Percentiles rank a stretch among this genome's conserved stretches.
These are phyloP conservation scores for Rousettus madagascariensis DNA, from an alignment of 2,797 vertebrate species.

Conservation along the genomic window DNA sequence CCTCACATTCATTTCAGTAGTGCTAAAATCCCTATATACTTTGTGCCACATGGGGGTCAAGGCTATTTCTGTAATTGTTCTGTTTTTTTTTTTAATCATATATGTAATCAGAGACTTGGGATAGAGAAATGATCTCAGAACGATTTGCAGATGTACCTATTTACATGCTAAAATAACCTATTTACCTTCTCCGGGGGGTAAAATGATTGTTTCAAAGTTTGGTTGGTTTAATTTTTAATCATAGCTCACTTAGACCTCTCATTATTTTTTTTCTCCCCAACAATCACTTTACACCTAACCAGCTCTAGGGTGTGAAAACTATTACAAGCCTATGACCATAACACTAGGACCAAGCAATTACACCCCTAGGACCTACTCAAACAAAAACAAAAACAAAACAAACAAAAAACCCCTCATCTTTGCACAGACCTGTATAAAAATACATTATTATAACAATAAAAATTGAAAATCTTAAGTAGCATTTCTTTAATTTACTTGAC, in stretches of 20 bases:
- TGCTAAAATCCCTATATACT: background rate
- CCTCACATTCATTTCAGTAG: background rate
- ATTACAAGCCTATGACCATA: background rate
- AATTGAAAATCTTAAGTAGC: background rate
- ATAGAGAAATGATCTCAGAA: background rate
- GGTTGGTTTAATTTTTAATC: constrained; percentile 15
- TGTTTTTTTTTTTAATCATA: constrained; percentile 12
- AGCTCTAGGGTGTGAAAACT: background rate
- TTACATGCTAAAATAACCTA: background rate
- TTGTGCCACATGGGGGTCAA: background rate
- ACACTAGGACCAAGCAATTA: background rate
- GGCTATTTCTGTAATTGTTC: background rate
- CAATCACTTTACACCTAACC: background rate
- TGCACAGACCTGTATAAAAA: background rate
- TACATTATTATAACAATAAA: background rate
- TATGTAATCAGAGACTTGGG: background rate
- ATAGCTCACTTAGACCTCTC: background rate
- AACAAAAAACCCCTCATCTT: background rate
- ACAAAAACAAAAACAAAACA: background rate
- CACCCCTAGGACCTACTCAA: background rate
- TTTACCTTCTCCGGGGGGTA: background rate
- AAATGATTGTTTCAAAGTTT: constrained; percentile 39
- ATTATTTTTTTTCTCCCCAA: background rate
- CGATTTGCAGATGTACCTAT: background rate
- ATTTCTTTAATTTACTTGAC: background rate